Base-by-base conservation (phyloP, 2,113 vertebrate genomes). In the Phylloscopus trochiloides region DNA sequence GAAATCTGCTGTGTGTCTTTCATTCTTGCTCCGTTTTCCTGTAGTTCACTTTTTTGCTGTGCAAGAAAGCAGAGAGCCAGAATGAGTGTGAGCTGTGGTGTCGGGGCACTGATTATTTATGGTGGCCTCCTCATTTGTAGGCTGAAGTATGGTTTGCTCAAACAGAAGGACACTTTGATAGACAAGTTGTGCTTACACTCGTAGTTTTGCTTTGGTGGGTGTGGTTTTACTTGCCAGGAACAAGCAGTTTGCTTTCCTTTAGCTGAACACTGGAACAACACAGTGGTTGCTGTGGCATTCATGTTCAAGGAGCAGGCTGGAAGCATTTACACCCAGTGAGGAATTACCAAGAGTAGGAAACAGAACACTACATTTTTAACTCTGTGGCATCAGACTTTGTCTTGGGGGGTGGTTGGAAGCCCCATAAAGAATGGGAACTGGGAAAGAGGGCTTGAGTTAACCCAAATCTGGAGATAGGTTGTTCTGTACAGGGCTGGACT, bases 401-500 rank as follows among this genome's bases (percentile, higher is more conserved):
- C 42, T 18, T 63, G 73, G 61, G 14, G 74, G 12, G 12, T 28
- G 5, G 7, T 8, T n/a, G 91, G 72, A 55, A 73, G 10, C 14
- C 25, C 16, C 7, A 67, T 28, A 28, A n/a, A 63, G 48, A 68
- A 14, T 19, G 26, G 62, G 31, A 75, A 16, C 38, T 85, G 32
- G 29, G 22, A 67, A 38, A 25, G 82, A 54, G 51, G 17, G 54
- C 22, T 28, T 28, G 63, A 73, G 32, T 83, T 70, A 72, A 55
- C 10, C 5, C 36, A 24, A 12, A n/a, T 17, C 17, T 48, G n/a
- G 40, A 68, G 61, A 13, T 3, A 6, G 0, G 2, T 19, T 62
- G 26, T 40, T 92, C 38, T n/a, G 51, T 32, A 4, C 17, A 13
- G 51, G 42, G 12, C 17, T 34, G 51, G n/a, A 36, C 28, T 59